These are phyloP conservation scores for Hydriomena furcata DNA, from an alignment of 2,888 invertebrate genomes.

Conservation along the genomic window DNA sequence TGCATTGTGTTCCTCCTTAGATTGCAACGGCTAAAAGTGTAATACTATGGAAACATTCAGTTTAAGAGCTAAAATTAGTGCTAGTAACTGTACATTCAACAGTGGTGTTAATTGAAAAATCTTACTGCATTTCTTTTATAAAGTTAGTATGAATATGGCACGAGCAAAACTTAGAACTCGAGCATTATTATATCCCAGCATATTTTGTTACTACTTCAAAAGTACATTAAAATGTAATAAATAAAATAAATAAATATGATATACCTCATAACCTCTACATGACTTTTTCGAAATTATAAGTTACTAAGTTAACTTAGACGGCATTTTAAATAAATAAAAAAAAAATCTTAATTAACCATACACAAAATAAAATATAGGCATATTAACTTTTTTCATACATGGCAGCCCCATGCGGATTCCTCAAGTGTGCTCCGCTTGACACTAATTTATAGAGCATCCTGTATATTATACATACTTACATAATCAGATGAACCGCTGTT, in stretches of 20 bases:
- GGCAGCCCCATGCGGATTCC: too few relatives aligned
- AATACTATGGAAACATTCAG: neutral
- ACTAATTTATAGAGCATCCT: too few relatives aligned
- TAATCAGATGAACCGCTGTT: constrained; percentile 56
- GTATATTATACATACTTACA: too few relatives aligned
- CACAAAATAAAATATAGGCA: too few relatives aligned
- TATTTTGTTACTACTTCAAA: constrained; percentile 4
- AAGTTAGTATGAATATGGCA: neutral
- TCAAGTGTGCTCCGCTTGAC: too few relatives aligned
- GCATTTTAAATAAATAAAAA: too few relatives aligned
- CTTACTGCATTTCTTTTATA: neutral
- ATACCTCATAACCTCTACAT: constrained; percentile 9
- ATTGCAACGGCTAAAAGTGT: neutral
- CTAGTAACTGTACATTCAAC: neutral
- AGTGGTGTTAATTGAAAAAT: neutral
- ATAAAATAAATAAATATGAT: neutral
- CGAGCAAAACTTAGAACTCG: neutral
- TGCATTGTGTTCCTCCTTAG: constrained; percentile 7
- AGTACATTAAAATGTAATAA: too few relatives aligned
- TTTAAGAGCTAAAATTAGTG: neutral
- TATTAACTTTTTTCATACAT: too few relatives aligned
- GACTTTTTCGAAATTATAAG: too few relatives aligned
- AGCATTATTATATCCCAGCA: neutral
- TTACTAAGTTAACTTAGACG: too few relatives aligned
- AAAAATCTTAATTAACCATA: too few relatives aligned